These are phyloP conservation scores for Sitta europaea DNA, from an alignment of 2,113 vertebrate species.

Conservation along the genomic window DNA sequence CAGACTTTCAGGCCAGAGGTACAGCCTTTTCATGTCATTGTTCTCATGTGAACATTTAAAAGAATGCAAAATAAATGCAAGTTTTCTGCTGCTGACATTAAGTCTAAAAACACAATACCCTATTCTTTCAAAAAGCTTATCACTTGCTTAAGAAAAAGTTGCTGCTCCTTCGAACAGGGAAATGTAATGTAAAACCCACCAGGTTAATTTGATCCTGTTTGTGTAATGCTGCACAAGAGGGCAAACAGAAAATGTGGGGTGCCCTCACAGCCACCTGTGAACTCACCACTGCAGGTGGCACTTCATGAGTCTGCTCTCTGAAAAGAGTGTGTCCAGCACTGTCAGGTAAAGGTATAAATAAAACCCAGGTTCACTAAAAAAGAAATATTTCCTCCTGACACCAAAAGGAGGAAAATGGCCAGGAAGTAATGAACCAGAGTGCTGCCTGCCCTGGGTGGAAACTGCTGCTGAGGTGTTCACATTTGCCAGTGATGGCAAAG, in stretches of 20 bases:
- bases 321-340: not conserved
- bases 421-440: not conserved
- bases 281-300: fast-evolving
- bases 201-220: not conserved
- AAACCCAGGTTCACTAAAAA: not conserved
- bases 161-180: not conserved
- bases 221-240: not conserved
- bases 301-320: not conserved
- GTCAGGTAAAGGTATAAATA: not conserved
- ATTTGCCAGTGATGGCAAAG: not conserved
- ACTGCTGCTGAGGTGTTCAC: not conserved
- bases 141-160: not conserved
- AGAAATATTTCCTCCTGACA: not conserved
- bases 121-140: not conserved
- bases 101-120: not conserved
- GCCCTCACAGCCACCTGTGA: fast-evolving
- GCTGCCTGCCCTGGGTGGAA: not conserved
- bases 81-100: not conserved
- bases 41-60: not conserved
- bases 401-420: fast-evolving
- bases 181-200: not conserved
- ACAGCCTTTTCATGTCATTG: not conserved
- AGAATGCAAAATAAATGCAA: not conserved
- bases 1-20: not conserved
- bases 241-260: not conserved